Base-by-base conservation (phyloP, 2,113 vertebrate genomes). In the Columbina picui region DNA sequence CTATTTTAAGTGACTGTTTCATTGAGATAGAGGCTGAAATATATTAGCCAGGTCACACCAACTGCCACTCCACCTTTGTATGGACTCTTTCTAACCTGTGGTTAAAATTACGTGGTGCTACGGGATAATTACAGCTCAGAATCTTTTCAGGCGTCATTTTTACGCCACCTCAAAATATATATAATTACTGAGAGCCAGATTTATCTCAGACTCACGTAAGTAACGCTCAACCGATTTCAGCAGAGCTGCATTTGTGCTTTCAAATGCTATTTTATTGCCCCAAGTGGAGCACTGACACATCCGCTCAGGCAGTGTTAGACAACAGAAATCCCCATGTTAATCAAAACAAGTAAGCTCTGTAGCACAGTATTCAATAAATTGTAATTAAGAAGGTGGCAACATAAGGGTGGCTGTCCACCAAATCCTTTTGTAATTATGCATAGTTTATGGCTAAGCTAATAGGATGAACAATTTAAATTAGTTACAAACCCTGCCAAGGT, bases 401-500 rank as follows among this genome's bases (percentile, higher is more conserved):
- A 27, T 75, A 78, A 86, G 92, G 52, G 56, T 71, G 59, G 49
- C 73, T 76, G 67, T 71, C 77, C 69, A 85, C 75, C 79, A 77
- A 93, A 87, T 90, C 84, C 92, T 86, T 32, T 15, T 61, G 87
- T 96, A 96, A 95, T 95, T 80, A 96, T 41, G 84, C 73, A 55
- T 63, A 90, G 90, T 98, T 97, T 94, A 97, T 49, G 61, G 71
- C 79, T 36, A 43, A 93, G 26, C 82, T 96, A 95, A 88, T 57
- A 95, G 92, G 94, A 94, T 32, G 67, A 95, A 81, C 92, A 90
- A 94, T 93, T 97, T 95, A 61, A 94, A 94, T 97, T 63, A 89
- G 91, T 93, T 88, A 93, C 90, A 91, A 94, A 65, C 83, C 61
- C 87, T 94, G 94, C 85, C 87, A 94, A 88, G 74, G 96, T 86